Base-by-base conservation (phyloP, 2,113 vertebrate species). In the Felis chaus region DNA sequence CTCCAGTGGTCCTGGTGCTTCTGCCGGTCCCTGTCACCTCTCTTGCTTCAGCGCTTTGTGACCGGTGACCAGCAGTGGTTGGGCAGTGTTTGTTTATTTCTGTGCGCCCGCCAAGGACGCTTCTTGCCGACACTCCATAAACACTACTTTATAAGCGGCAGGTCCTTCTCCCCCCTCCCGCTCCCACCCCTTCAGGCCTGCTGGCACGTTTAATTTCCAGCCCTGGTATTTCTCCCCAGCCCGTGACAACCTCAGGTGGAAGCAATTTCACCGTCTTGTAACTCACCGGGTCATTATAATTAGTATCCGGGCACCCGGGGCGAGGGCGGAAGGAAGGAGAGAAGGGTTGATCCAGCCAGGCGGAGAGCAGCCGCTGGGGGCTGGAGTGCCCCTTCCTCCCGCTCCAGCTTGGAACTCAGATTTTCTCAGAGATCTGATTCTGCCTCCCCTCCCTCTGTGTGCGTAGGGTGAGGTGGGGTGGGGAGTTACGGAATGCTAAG, bases 241-340 rank as follows among this genome's bases (percentile, higher is more conserved):
- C 95, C 97, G 90, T 98, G 98, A 97, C 98, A 98, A 57, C 95
- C 94, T 95, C 97, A 97, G 92, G 98, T 97, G 96, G 97, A 98
- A 98, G 97, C 95, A 97, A 98, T 98, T 98, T 98, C 98, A 98
- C 95, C 83, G 93, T 95, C 97, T 98, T 98, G 97, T 98, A 98
- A 98, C 95, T 97, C 98, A 97, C 97, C 96, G 73, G 98, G 97
- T 98, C 96, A 97, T 98, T 98, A 96, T 97, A 97, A 89, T 98
- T 94, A 95, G 97, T 96, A 89, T 98, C 95, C n/a, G n/a, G 97
- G 96, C 97, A 97, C 97, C 97, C 1, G 66, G 96, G 98, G 97
- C 88, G 96, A 96, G 93, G 97, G 96, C 2, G 66, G 94, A 96
- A 98, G 95, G 81, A 95, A 95, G 88, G 74, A 78, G 93, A 92